Evolutionary conservation across 2,888 invertebrate species (phyloP).

Genomic region (Rotaria sp.): DNA sequence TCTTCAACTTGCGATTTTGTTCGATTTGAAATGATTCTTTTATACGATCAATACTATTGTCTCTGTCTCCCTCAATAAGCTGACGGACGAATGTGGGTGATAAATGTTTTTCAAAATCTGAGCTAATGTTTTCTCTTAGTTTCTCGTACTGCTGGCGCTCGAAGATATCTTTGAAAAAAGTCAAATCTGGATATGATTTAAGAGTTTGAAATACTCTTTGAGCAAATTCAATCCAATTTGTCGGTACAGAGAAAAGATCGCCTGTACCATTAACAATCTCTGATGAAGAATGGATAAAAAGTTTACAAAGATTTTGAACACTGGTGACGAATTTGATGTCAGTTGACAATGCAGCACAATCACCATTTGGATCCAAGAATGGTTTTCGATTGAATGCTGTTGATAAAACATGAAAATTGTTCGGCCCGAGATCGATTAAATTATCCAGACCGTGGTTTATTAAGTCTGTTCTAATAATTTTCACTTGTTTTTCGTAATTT

Average conservation of each 20-base stretch:
- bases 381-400: background rate
- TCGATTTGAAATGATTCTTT: background rate
- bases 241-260: background rate
- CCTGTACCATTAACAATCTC: background rate
- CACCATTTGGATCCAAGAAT: background rate
- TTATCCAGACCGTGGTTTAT: background rate
- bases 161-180: background rate
- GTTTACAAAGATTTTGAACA: background rate
- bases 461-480: background rate
- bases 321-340: background rate
- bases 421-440: background rate
- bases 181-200: background rate
- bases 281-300: background rate
- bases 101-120: background rate
- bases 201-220: background rate
- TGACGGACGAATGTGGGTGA: background rate
- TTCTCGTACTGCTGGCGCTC: background rate
- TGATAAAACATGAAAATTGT: constrained; percentile 23
- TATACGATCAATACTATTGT: background rate
- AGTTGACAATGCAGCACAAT: background rate
- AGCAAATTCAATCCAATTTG: background rate
- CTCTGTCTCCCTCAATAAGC: background rate
- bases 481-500: background rate
- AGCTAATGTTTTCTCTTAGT: background rate
- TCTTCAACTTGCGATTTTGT: background rate